A percentile compares a stretch with the other conserved stretches of the same genome.
Conservation (phyloP, 2,888 invertebrate species). For the Temnothorax rugatulus region DNA sequence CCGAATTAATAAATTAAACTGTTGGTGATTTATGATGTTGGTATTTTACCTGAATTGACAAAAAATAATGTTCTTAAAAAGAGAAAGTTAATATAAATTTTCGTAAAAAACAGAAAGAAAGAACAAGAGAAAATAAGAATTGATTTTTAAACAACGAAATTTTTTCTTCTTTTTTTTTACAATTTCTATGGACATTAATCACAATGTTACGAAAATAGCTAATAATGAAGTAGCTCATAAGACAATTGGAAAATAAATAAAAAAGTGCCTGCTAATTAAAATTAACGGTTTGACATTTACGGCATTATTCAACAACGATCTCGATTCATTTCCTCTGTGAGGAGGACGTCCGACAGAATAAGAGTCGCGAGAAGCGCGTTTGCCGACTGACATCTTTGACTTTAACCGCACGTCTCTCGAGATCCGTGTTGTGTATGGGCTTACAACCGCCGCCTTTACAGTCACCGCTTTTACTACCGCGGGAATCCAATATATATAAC, state of each 20-base stretch:
- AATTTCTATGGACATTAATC: neutral
- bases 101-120: neutral
- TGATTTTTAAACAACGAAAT: neutral
- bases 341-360: neutral
- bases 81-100: neutral
- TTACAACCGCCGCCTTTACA: constrained; percentile 5
- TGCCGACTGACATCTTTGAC: neutral
- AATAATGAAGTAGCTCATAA: neutral
- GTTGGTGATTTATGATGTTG: neutral
- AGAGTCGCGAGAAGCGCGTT: neutral
- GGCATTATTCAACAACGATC: neutral
- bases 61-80: neutral
- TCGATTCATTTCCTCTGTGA: neutral
- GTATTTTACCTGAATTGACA: too few species aligned
- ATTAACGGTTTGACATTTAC: neutral
- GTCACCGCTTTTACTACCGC: constrained; percentile 27
- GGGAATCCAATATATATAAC: constrained; percentile 15
- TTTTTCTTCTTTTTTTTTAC: neutral
- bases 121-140: neutral
- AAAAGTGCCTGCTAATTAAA: neutral
- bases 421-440: constrained; percentile 30
- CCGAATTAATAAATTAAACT: neutral
- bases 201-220: neutral
- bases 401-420: constrained; percentile 23
- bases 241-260: neutral